phyloP scores from a whole-genome alignment of 1,140 invertebrate genomes.

The Colletes latitarsis region DNA sequence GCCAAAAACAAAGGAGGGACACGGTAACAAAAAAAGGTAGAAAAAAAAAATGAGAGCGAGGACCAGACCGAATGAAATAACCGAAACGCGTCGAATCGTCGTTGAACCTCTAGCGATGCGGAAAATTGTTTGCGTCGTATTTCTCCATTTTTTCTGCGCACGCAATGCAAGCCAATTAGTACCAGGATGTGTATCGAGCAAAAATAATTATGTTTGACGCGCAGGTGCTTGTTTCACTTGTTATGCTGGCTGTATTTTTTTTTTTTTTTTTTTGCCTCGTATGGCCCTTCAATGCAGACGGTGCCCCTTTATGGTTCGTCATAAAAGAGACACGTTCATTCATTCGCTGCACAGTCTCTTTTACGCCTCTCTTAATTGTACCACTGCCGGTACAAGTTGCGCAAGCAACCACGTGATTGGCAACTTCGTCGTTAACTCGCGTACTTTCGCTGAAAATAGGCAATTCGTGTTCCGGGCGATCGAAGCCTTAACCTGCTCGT shows the following conservation, averaged over 20 bases:
- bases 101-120: slow-evolving; percentile 57
- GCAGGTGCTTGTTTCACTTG: slow-evolving; percentile 25
- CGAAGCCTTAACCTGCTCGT: neutral
- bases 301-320: neutral
- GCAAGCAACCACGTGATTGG: slow-evolving; percentile 27
- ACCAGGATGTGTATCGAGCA: neutral
- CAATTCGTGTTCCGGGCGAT: neutral
- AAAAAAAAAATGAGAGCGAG: neutral
- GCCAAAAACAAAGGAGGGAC: neutral
- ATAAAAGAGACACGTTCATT: slow-evolving; percentile 60
- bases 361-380: slow-evolving; percentile 58
- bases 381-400: slow-evolving; percentile 24
- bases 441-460: slow-evolving; percentile 8
- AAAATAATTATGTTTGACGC: slow-evolving; percentile 62
- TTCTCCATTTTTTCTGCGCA: neutral
- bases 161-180: slow-evolving; percentile 41
- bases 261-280: slow-evolving; percentile 15
- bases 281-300: neutral
- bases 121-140: slow-evolving; percentile 61
- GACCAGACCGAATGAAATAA: slow-evolving; percentile 22
- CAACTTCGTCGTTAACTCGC: slow-evolving; percentile 12
- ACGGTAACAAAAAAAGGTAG: neutral
- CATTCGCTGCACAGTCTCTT: slow-evolving; percentile 44
- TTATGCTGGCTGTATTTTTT: neutral
- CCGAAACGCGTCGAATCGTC: slow-evolving; percentile 31